Conservation (phyloP, 2,888 invertebrate species). For the Dicyrtomina minuta region DNA sequence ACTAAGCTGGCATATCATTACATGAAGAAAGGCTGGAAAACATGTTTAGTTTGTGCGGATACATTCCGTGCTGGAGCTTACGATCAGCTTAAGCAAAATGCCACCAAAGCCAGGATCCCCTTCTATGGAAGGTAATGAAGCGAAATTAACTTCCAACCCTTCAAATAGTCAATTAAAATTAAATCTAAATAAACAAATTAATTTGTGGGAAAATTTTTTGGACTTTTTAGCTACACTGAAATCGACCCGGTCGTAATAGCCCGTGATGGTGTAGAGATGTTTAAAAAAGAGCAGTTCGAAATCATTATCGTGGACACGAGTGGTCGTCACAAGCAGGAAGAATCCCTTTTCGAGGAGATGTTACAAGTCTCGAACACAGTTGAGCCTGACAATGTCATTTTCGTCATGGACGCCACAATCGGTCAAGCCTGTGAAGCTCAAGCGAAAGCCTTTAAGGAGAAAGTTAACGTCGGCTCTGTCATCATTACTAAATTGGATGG, state of each 20-base stretch:
- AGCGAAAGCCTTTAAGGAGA: constrained; percentile 95
- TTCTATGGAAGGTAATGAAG: constrained; percentile 97
- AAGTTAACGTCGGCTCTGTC: constrained; percentile 98
- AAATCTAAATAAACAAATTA: too few species aligned
- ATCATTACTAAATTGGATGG: constrained; percentile 99
- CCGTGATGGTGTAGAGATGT: constrained; percentile 98
- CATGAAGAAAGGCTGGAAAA: constrained; percentile 98
- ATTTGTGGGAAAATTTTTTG: too few species aligned
- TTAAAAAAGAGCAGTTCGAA: constrained; percentile 97
- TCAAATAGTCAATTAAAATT: too few species aligned
- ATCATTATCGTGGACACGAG: constrained; percentile 99
- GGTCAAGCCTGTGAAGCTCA: constrained; percentile 98
- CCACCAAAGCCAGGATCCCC: constrained; percentile 97
- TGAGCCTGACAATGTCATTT: constrained; percentile 97
- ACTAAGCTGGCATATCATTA: constrained; percentile 99
- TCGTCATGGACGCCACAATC: constrained; percentile 94
- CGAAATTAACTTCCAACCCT: too few species aligned
- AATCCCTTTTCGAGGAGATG: constrained; percentile 99
- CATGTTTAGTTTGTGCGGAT: constrained; percentile 97
- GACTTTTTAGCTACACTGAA: constrained; percentile 97
- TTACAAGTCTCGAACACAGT: constrained; percentile 97
- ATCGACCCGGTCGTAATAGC: constrained; percentile 99
- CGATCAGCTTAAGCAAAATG: constrained; percentile 99
- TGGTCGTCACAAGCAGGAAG: constrained; percentile 98
- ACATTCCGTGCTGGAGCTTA: constrained; percentile 99